These are phyloP conservation scores for Saguinus imperator DNA, from an alignment of 2,113 vertebrate species.

Conservation along the genomic window DNA sequence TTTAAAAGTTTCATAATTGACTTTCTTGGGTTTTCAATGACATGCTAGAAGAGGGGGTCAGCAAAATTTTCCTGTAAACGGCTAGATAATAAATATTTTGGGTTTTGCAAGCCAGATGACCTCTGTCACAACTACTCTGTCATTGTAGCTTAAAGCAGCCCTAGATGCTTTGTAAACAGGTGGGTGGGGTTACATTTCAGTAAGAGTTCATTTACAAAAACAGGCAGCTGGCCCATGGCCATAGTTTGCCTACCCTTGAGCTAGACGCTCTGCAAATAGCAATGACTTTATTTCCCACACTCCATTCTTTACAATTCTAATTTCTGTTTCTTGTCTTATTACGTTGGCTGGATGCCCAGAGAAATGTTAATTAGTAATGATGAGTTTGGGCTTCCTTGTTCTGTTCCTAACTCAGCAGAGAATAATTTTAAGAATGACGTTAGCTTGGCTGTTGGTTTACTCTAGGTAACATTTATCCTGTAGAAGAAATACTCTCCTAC, in stretches of 20 bases:
- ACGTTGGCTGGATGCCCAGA: not conserved
- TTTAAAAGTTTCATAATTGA: not conserved
- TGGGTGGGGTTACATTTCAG: too few species aligned
- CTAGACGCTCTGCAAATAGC: not conserved
- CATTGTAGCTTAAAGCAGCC: not conserved
- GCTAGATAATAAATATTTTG: not conserved
- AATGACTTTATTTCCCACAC: not conserved
- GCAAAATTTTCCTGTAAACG: not conserved
- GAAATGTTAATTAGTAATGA: not conserved
- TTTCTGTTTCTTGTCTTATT: not conserved
- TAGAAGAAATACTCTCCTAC: not conserved
- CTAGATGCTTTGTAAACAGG: not conserved
- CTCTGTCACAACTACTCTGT: not conserved
- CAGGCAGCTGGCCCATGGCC: not conserved
- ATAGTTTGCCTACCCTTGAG: too few species aligned
- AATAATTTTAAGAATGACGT: not conserved
- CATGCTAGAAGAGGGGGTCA: not conserved
- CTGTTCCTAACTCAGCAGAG: not conserved
- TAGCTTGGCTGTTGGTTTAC: not conserved
- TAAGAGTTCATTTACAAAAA: not conserved
- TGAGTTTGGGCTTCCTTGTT: not conserved
- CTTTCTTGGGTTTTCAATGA: not conserved
- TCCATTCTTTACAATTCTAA: not conserved
- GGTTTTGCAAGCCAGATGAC: not conserved
- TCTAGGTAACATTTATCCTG: not conserved